A percentile compares a stretch with the other conserved stretches of the same genome.
Evolutionary conservation across 2,888 invertebrate genomes (phyloP).

Genomic region (Arrhopalites spinosus): DNA sequence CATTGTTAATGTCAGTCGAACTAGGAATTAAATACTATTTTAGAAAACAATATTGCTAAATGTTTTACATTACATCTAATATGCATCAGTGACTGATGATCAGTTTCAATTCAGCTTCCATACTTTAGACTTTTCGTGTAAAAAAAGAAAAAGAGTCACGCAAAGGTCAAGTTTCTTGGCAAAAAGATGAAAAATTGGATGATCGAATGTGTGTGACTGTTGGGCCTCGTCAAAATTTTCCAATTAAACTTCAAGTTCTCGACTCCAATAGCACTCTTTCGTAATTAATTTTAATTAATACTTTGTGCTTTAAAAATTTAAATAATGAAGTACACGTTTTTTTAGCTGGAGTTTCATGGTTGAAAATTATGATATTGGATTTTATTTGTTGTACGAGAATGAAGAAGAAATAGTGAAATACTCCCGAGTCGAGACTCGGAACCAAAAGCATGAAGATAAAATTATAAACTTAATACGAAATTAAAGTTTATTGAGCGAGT

Average conservation of each 20-base stretch:
- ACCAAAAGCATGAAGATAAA: neutral
- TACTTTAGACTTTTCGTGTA: neutral
- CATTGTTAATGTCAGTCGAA: slow-evolving; percentile 6
- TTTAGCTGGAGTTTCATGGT: slow-evolving; percentile 44
- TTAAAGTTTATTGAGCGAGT: too few relatives aligned
- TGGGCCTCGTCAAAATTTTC: neutral
- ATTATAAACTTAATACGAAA: too few relatives aligned
- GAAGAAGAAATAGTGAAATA: slow-evolving; percentile 2
- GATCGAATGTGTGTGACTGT: neutral
- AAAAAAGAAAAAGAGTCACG: neutral
- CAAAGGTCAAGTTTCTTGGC: neutral
- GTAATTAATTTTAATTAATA: too few relatives aligned
- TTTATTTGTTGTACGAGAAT: slow-evolving; percentile 27
- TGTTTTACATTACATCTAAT: neutral
- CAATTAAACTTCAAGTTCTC: neutral
- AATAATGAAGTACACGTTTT: neutral
- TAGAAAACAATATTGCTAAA: neutral
- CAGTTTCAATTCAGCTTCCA: neutral
- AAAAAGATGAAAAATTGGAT: neutral
- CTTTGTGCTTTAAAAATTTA: too few relatives aligned
- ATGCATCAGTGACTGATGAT: neutral
- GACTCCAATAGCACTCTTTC: too few relatives aligned
- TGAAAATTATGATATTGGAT: slow-evolving; percentile 44
- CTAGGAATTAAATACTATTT: neutral
- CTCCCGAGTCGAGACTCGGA: neutral